A percentile compares a stretch with the other conserved stretches of the same genome.
phyloP scores from a whole-genome alignment of 2,113 vertebrate genomes.

The Leptobrachium ailaonicum region DNA sequence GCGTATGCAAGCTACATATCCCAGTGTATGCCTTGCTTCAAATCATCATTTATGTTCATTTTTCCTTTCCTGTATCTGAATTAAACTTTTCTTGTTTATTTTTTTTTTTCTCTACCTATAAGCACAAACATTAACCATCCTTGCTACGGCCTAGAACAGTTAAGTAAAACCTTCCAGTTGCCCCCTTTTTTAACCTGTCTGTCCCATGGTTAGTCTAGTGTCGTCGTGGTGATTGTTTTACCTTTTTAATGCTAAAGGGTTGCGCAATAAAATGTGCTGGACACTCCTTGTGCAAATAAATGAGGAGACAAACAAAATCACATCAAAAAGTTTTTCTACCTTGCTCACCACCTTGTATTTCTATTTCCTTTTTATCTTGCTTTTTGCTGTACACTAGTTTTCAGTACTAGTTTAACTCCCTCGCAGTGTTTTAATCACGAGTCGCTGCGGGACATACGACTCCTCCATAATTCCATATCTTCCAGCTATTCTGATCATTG shows the following conservation, averaged over 20 bases:
- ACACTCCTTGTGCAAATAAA: background rate
- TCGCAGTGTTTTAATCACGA: too few relatives aligned
- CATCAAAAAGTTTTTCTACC: constrained; percentile 62
- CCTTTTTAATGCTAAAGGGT: background rate
- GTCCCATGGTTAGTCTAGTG: constrained; percentile 73
- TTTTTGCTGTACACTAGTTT: constrained; percentile 2
- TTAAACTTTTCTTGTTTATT: constrained; percentile 96
- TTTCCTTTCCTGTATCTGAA: constrained; percentile 91
- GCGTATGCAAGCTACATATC: constrained; percentile 59
- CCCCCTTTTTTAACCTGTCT: constrained; percentile 66
- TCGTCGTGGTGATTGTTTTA: constrained; percentile 64
- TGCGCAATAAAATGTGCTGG: background rate
- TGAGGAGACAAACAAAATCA: too few relatives aligned
- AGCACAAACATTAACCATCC: constrained; percentile 99
- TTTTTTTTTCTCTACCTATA: constrained; percentile 85
- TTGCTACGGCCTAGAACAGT: constrained; percentile 99
- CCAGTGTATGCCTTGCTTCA: constrained; percentile 80
- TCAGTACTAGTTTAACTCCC: background rate
- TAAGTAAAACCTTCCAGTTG: constrained; percentile 89
- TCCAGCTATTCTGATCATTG: too few relatives aligned
- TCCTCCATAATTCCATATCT: too few relatives aligned
- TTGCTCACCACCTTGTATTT: constrained; percentile 66
- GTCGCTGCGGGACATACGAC: too few relatives aligned
- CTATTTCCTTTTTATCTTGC: constrained; percentile 35
- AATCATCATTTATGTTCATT: constrained; percentile 88